Evolutionary conservation across 2,888 invertebrate species (phyloP).

Genomic region (Pristionchus mayeri): DNA sequence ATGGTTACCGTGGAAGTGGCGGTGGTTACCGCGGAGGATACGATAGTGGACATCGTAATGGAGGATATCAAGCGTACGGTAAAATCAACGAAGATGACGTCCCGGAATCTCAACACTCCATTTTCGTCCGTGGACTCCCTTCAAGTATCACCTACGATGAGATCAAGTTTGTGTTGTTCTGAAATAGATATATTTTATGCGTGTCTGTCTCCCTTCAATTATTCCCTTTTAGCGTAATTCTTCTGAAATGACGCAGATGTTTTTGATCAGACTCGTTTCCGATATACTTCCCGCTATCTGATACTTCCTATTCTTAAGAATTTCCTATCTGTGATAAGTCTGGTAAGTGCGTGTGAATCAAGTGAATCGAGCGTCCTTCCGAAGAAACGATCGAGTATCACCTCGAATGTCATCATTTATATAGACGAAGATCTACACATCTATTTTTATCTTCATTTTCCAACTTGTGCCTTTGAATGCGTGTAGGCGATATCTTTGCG

Average conservation of each 20-base stretch:
- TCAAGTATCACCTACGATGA: constrained; percentile 64
- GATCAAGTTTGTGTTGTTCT: constrained; percentile 60
- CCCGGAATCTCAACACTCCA: constrained; percentile 72
- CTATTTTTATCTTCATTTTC: no score
- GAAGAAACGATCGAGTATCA: background rate
- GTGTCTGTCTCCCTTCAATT: background rate
- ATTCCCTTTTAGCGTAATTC: constrained; percentile 33
- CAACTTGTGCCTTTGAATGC: no score
- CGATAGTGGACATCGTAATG: background rate
- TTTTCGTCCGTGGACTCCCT: constrained; percentile 69
- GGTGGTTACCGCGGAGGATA: constrained; percentile 10
- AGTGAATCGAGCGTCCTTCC: background rate
- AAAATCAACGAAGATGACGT: constrained; percentile 72
- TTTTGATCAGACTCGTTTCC: constrained; percentile 8
- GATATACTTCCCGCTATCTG: constrained; percentile 33
- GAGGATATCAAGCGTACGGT: constrained; percentile 15
- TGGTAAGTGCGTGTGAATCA: constrained; percentile 22
- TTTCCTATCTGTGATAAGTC: constrained; percentile 27
- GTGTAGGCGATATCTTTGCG: background rate
- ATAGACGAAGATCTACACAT: background rate
- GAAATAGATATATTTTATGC: background rate
- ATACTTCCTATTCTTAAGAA: constrained; percentile 39
- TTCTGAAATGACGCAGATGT: background rate
- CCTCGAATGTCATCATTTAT: background rate
- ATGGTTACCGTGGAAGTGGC: constrained; percentile 31